Evolutionary conservation across 2,113 vertebrate species (phyloP), one percentile per base, ranked within the genome.

Genomic region (Odocoileus hemionus): DNA sequence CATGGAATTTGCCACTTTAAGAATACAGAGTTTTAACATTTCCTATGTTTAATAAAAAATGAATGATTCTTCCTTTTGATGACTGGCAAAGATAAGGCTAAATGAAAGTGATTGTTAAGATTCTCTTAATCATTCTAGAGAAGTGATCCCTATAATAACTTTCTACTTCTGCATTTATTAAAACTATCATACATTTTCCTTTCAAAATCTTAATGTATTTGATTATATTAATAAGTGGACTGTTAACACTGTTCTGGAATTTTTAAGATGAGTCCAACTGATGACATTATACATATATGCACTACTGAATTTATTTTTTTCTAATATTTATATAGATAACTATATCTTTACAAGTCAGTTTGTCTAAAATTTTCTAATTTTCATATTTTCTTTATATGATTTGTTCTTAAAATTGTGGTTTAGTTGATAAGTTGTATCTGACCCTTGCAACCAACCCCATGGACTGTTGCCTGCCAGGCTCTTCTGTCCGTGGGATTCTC

Each of bases 111-210:
- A 54, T 45, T 89, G 10, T 84, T 80, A 83, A 83, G 39, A 26
- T 64, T 78, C 57, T 91, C 28, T 17, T 55, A 3, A 91, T 86
- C 25, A 30, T 33, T 36, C 9, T 43, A 80, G 57, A 64, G 25
- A 91, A 39, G 5, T 60, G 9, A 6, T 33, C 5, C 28, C 26
- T 43, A 1, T 30, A 89, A 84, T 30, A 57, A 39, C 15, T 91
- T 80, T 94, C 50, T 50, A 26, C 55, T 95, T 33, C 36, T 89
- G 7, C 26, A 52, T 92, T 79, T 95, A 64, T 85, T 84, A 85
- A 85, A 17, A 89, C 36, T 64, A 33, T 57, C 80, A 50, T 28
- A 64, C 57, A 3, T 3, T 70, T 82, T 55, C n/a, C 45, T 86
- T 14, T 85, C 64, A 80, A 82, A 92, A 89, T 67, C 33, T 39